A percentile compares a stretch with the other conserved stretches of the same genome.
Conservation (phyloP, 2,113 vertebrate genomes). For the Brachypodius melanocephalos region DNA sequence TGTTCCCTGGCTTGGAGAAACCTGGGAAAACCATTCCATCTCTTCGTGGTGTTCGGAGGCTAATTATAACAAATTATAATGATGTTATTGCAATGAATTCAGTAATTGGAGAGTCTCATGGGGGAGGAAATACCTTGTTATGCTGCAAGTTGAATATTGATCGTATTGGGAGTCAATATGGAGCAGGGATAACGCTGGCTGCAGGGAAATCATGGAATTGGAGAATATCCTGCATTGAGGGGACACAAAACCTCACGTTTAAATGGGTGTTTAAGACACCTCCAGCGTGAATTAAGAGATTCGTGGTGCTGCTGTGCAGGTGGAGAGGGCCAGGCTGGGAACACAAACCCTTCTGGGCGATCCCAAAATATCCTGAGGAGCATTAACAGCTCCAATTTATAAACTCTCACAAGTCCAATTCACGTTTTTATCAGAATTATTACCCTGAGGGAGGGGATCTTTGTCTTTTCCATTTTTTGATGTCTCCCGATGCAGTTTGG, state of each 20-base stretch:
- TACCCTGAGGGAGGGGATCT: not conserved
- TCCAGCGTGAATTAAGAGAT: not conserved
- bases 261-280: not conserved
- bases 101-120: not conserved
- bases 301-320: not conserved
- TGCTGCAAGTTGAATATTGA: not conserved
- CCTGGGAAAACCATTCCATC: not conserved
- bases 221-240: accelerated
- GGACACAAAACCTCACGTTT: not conserved
- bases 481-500: not conserved
- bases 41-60: not conserved
- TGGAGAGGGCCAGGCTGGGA: not conserved
- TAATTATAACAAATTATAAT: not conserved
- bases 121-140: accelerated
- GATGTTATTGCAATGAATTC: not conserved
- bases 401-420: not conserved
- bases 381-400: not conserved
- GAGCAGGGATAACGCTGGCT: not conserved
- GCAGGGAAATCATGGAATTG: accelerated
- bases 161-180: accelerated
- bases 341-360: not conserved
- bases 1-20: not conserved
- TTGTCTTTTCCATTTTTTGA: accelerated
- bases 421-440: not conserved
- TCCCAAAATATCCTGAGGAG: not conserved